Conservation (phyloP, 2,113 vertebrate species). For the Choloepus hoffmanni region DNA sequence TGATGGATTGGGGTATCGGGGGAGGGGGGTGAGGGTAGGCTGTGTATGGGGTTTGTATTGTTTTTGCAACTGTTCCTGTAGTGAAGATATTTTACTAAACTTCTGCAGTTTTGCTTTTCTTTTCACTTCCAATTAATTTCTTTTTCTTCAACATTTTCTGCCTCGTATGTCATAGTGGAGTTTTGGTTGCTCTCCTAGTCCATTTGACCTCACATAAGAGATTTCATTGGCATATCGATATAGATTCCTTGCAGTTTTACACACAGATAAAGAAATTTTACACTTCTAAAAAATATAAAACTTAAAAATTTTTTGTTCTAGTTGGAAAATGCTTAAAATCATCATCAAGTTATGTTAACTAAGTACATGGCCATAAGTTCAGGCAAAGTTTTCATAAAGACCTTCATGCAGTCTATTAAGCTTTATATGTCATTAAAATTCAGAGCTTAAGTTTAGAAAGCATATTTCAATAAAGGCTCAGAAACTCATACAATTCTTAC, state of each 20-base stretch:
- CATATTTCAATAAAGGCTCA: not conserved
- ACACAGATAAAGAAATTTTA: not conserved
- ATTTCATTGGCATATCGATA: not conserved
- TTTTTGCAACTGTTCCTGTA: not conserved
- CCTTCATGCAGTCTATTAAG: not conserved
- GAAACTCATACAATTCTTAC: not conserved
- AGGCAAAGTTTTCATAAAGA: not conserved
- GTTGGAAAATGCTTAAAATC: slow-evolving; percentile 30
- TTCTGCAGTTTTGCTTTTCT: not conserved
- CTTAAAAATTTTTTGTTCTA: not conserved
- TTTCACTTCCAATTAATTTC: not conserved
- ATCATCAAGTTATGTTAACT: not conserved
- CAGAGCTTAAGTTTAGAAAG: slow-evolving; percentile 8
- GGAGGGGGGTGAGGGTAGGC: too few species aligned
- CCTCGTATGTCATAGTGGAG: too few species aligned
- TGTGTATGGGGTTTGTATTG: too few species aligned
- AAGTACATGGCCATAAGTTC: not conserved
- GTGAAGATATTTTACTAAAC: not conserved
- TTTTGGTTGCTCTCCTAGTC: not conserved
- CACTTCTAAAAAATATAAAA: not conserved
- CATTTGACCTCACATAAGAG: not conserved
- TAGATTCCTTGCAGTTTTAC: not conserved
- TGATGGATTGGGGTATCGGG: too few species aligned
- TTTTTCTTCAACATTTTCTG: not conserved
- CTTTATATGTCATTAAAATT: not conserved